phyloP scores from a whole-genome alignment of 2,888 invertebrate genomes.

The Hydriomena furcata region DNA sequence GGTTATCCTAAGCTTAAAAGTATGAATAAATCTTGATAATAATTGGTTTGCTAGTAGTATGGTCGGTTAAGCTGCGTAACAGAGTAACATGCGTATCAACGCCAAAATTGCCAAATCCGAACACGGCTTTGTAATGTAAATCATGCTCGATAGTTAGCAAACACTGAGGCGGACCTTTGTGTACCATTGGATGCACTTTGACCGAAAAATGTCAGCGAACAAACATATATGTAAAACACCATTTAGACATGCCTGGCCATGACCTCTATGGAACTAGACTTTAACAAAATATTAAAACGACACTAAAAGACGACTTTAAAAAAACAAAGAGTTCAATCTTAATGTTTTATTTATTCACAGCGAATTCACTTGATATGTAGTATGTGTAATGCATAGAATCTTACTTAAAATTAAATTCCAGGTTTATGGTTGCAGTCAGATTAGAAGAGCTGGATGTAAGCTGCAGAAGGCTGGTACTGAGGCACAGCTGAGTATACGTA shows the following conservation, averaged over 20 bases:
- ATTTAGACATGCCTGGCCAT: slow-evolving; percentile 6
- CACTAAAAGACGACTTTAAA: too few species aligned
- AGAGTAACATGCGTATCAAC: background rate
- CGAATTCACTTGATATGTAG: too few species aligned
- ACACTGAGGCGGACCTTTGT: slow-evolving; percentile 7
- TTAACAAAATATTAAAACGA: too few species aligned
- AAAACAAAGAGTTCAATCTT: too few species aligned
- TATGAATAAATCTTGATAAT: too few species aligned
- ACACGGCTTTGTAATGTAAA: slow-evolving; percentile 8
- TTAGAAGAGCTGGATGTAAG: slow-evolving; percentile 46
- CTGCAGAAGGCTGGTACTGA: slow-evolving; percentile 54
- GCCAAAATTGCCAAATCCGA: slow-evolving; percentile 7
- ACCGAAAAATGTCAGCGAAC: slow-evolving; percentile 21
- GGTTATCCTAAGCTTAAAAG: too few species aligned
- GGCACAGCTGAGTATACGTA: slow-evolving; percentile 82
- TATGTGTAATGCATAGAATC: too few species aligned
- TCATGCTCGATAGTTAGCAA: slow-evolving; percentile 5
- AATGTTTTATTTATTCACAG: too few species aligned
- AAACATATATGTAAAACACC: slow-evolving; percentile 14
- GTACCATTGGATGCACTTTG: slow-evolving; percentile 8
- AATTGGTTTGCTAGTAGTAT: too few species aligned
- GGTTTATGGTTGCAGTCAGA: background rate
- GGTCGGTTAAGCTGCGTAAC: too few species aligned
- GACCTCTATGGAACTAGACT: slow-evolving; percentile 3
- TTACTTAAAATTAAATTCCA: too few species aligned